Percentiles rank a stretch among this genome's conserved stretches.
phyloP scores from a whole-genome alignment of 2,888 invertebrate species.

The Ophion ellenae region DNA sequence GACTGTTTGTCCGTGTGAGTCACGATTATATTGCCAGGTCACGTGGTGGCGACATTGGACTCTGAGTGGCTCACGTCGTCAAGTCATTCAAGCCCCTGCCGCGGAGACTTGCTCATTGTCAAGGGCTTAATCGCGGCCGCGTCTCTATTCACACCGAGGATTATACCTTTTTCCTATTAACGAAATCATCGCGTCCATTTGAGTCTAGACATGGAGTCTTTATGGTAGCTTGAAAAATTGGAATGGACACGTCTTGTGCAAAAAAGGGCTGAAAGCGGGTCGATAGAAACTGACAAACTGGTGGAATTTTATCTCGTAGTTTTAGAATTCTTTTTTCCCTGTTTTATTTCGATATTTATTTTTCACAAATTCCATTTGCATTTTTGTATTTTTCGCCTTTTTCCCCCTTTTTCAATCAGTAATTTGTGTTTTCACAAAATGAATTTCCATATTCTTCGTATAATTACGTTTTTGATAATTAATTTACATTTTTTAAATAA shows the following conservation, averaged over 20 bases:
- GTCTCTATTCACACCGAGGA: neutral
- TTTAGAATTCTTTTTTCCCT: too few relatives aligned
- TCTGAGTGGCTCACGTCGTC: neutral
- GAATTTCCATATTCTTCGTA: too few relatives aligned
- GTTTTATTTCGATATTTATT: too few relatives aligned
- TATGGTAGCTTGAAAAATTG: neutral
- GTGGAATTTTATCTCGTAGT: too few relatives aligned
- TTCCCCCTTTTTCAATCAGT: too few relatives aligned
- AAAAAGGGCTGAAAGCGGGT: neutral
- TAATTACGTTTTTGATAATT: too few relatives aligned
- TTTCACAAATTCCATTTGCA: too few relatives aligned
- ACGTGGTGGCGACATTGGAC: neutral
- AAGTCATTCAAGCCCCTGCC: neutral
- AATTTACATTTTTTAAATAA: too few relatives aligned
- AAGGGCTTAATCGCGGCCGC: neutral
- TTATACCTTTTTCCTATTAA: neutral
- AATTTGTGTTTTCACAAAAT: too few relatives aligned
- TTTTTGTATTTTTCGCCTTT: too few relatives aligned
- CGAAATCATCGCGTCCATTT: neutral
- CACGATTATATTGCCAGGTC: conserved; percentile 4
- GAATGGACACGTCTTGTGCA: neutral
- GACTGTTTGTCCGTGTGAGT: conserved; percentile 2
- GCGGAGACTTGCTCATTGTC: neutral
- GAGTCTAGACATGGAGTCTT: neutral
- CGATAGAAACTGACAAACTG: too few relatives aligned